Base-by-base conservation (phyloP, 1,140 invertebrate species). In the Ostrea denselamellosa region DNA sequence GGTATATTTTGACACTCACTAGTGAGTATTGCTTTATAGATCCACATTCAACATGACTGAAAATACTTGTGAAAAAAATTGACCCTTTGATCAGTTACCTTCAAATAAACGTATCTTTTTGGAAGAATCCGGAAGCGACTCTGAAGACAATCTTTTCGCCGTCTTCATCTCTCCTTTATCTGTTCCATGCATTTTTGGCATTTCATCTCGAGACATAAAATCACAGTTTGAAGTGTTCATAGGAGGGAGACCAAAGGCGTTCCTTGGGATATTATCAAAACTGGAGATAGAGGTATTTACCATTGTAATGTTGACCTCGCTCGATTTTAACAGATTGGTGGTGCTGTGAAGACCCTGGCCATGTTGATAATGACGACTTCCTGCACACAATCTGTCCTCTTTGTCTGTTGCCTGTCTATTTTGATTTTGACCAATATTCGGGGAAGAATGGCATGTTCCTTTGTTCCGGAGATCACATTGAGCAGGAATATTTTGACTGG, bases 101-200 rank as follows among this genome's bases (percentile, higher is more conserved):
- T 87, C 68, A 34, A 5, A 25, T 77, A 77, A 77, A 19, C 62
- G 22, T 54, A 52, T 71, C 28, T 65, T 83, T 22, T 56, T 58
- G n/a, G 81, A 52, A 53, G 54, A 17, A 8, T 34, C 54, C 0
- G 77, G 3, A 52, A 19, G 14, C 10, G 82, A 68, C 68, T 87
- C 86, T 14, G 86, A 68, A 10, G 86, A 83, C 83, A 83, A 68
- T 87, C 58, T 87, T 28, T 83, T 83, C 12, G 25, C 68, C 28
- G 68, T 4, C 4, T 77, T 14, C 2, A 28, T 12, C 14, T 28
- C 68, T 4, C 68, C 0, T 34, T n/a, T n/a, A 7, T 62, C 56
- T 62, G 56, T 3, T 62, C 56, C 56, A 62, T n/a, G 7, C 2
- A 19, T n/a, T n/a, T 62, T 62, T 19, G 2, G 34, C 34, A 62